Base-by-base conservation (phyloP, 2,113 vertebrate species). In the Zapornia atra region DNA sequence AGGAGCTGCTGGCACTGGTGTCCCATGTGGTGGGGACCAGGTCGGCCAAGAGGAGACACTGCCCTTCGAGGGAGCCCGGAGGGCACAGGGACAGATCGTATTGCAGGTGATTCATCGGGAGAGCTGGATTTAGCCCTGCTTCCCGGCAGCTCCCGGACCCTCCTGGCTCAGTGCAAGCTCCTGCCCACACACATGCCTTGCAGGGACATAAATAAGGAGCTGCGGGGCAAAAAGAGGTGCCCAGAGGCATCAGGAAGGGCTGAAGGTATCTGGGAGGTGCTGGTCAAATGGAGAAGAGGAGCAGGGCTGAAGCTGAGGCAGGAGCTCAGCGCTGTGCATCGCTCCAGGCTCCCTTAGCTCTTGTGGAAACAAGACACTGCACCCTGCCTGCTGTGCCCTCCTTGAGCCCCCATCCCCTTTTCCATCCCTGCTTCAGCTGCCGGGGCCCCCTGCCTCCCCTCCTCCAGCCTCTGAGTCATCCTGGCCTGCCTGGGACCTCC, bases 391-490 rank as follows among this genome's bases (percentile, higher is more conserved):
- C 80, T 13, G 14, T 2, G 1, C 48, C 21, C 29, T 77, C 48
- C n/a, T 82, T 60, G 50, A 16, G 22, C 4, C 44, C 69, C 60
- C 42, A 42, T 18, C 36, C 59, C 16, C 8, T 38, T 65, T 79
- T 84, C 72, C 50, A 38, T 72, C 44, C 33, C 46, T 53, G 6
- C 33, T 86, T 42, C 64, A 81, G 96, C 90, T 93, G 82, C 33
- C 0, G 12, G 38, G 79, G 81, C 79, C 93, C 86, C 76, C 16
- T 0, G 10, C 25, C 61, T 84, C 90, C 95, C 97, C 94, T 96
- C 96, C 95, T 96, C 97, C 96, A 87, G 89, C 82, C 65, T 94
- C 93, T 98, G 97, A 98, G 85, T 98, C 97, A 98, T 85, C 50
- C 60, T 9, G 0, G 96, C 82, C 82, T 24, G 48, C 56, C 50